Evolutionary conservation across 2,113 vertebrate genomes (phyloP).

Genomic region (Seriola quinqueradiata): DNA sequence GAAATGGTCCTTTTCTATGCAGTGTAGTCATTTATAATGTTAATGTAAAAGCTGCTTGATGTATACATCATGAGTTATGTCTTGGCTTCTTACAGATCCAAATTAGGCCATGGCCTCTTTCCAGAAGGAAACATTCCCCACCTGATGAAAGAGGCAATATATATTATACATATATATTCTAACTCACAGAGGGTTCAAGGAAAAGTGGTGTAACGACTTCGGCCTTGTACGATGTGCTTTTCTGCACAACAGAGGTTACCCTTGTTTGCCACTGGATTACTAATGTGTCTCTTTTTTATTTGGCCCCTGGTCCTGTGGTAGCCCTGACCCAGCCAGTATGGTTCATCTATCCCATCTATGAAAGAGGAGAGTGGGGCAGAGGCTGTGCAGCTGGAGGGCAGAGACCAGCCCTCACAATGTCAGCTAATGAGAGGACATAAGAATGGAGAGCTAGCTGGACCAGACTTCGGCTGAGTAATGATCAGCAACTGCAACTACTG

Average conservation of each 20-base stretch:
- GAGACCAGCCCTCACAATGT: not conserved
- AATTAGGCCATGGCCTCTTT: conserved; percentile 14
- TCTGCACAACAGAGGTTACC: not conserved
- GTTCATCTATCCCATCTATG: conserved; percentile 14
- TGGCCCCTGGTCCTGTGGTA: not conserved
- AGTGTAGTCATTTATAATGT: not conserved
- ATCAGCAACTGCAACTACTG: not conserved
- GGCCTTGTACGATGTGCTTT: conserved; percentile 2
- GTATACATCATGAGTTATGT: not conserved
- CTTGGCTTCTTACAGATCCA: not conserved
- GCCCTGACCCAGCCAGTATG: conserved; percentile 1
- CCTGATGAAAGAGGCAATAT: not conserved
- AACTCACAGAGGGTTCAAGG: not conserved
- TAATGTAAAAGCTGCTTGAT: not conserved
- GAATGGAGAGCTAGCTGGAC: not conserved
- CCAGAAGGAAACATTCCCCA: not conserved
- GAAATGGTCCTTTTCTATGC: not conserved
- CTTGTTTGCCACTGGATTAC: not conserved
- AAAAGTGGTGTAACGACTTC: not conserved
- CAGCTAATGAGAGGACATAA: not conserved
- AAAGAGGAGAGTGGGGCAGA: not conserved
- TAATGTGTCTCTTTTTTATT: not conserved
- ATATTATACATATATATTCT: not conserved
- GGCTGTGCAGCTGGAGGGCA: conserved; percentile 16
- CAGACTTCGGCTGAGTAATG: not conserved